A percentile compares a stretch with the other conserved stretches of the same genome.
These are phyloP conservation scores for Chrysolina americana DNA, from an alignment of 2,888 invertebrate species.

Conservation along the genomic window DNA sequence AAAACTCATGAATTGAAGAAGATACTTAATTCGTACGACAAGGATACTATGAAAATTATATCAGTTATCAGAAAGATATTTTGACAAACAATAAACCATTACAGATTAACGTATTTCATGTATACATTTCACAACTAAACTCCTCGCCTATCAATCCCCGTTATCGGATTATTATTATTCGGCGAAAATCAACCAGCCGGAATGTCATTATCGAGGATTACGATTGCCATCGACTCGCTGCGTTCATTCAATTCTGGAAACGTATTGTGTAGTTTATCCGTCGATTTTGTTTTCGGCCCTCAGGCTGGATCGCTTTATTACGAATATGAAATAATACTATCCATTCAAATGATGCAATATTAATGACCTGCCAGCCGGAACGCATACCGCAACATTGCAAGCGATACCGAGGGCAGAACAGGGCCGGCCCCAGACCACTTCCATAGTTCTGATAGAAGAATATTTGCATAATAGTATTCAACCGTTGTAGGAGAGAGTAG, in stretches of 20 bases:
- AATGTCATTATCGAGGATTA: constrained; percentile 27
- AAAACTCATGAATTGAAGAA: no score
- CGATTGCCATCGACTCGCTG: constrained; percentile 14
- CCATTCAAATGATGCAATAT: constrained; percentile 13
- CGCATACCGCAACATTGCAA: neutral
- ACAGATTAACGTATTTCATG: no score
- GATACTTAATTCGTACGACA: no score
- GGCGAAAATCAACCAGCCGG: constrained; percentile 25
- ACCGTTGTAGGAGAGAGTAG: no score
- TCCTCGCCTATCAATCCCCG: constrained; percentile 1
- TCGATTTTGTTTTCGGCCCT: constrained; percentile 12
- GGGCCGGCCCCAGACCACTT: neutral
- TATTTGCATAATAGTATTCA: no score
- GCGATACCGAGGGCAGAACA: neutral
- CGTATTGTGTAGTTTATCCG: constrained; percentile 18
- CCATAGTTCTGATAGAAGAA: no score
- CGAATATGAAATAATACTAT: constrained; percentile 12
- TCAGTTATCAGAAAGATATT: no score
- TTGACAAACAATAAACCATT: no score
- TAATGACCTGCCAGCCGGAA: constrained; percentile 18
- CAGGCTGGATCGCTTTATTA: constrained; percentile 9
- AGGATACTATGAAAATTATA: no score
- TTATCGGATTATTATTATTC: constrained; percentile 31
- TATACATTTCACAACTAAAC: no score
- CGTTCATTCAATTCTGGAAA: constrained; percentile 10